Evolutionary conservation across 2,797 vertebrate species (phyloP), one percentile per base, ranked within the genome.

Genomic region (Scyliorhinus canicula): DNA sequence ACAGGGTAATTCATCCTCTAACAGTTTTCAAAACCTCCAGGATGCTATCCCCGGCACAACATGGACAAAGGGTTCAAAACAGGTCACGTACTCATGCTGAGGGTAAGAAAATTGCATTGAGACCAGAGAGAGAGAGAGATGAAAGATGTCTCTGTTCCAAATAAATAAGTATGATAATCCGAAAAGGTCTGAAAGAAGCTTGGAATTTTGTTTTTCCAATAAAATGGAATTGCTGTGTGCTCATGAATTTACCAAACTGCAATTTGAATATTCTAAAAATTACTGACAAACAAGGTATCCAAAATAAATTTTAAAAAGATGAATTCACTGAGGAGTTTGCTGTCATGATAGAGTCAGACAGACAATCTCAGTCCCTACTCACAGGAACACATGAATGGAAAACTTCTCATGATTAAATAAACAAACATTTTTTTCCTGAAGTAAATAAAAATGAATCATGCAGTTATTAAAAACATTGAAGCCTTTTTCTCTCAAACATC

Each of bases 391-490:
- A 19, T 40, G 57, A 88, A 26, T 91, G 0, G 65, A 60, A 63
- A 44, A n/a, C 4, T 44, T 91, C 21, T 65, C 60, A 40, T 91
- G 44, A 65, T 26, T 65, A 44, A 91, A 19, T 3, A 57, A 55
- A 86, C 26, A 52, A 0, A 74, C 14, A 35, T 31, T 63, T 8
- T 91, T 40, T 91, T 24, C 65, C 35, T 0, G 40, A 65, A 65
- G 88, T 91, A 91, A 91, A 40, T 57, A 44, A 65, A 91, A 44
- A 65, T 40, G 8, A 91, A 91, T 40, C 88, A 44, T 14, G n/a
- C 35, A 91, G n/a, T 44, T 91, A 91, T 91, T 65, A 65, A 65
- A 47, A 91, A 65, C 40, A 65, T 44, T 91, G 40, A 65, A 91
- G 60, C 19, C 88, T 65, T 91, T 91, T 86, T 44, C 19, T 91